phyloP scores from a whole-genome alignment of 1,140 invertebrate genomes.

The Cydia fagiglandana region DNA sequence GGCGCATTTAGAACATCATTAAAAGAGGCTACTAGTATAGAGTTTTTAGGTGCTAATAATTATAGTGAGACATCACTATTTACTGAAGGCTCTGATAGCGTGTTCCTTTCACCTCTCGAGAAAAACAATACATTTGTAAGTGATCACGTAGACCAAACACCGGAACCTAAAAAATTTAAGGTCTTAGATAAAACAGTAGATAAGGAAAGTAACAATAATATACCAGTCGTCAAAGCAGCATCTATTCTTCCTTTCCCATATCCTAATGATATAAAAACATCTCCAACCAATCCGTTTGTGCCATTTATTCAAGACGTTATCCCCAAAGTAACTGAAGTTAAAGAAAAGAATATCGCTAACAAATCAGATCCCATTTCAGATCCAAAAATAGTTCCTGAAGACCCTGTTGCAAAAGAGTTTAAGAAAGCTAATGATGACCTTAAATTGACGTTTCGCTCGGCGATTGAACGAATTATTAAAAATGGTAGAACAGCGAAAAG shows the following conservation, averaged over 20 bases:
- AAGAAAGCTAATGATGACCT: slow-evolving; percentile 66
- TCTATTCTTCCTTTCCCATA: slow-evolving; percentile 58
- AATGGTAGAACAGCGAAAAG: slow-evolving; percentile 40
- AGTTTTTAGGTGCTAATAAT: slow-evolving; percentile 50
- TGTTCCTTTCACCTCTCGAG: slow-evolving; percentile 53
- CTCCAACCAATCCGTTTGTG: slow-evolving; percentile 9
- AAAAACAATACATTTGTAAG: slow-evolving; percentile 47
- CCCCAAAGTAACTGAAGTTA: slow-evolving; percentile 5
- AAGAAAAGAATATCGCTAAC: not conserved
- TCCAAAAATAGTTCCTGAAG: slow-evolving; percentile 37
- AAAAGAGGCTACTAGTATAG: slow-evolving; percentile 68
- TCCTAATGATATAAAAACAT: slow-evolving; percentile 48
- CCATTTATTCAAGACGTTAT: slow-evolving; percentile 20
- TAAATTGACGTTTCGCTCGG: slow-evolving; percentile 64
- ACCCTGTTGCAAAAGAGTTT: slow-evolving; percentile 59
- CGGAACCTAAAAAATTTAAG: slow-evolving; percentile 11
- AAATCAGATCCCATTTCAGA: slow-evolving; percentile 35
- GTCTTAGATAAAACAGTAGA: slow-evolving; percentile 32
- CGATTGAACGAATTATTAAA: slow-evolving; percentile 61
- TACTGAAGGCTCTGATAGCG: slow-evolving; percentile 62
- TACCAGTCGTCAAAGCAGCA: slow-evolving; percentile 60
- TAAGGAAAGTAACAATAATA: slow-evolving; percentile 22
- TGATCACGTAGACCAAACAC: slow-evolving; percentile 5
- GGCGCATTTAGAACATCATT: slow-evolving; percentile 60
- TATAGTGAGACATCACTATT: slow-evolving; percentile 59